Conservation (phyloP, 2,888 invertebrate species). For the Drosophila colorata region DNA sequence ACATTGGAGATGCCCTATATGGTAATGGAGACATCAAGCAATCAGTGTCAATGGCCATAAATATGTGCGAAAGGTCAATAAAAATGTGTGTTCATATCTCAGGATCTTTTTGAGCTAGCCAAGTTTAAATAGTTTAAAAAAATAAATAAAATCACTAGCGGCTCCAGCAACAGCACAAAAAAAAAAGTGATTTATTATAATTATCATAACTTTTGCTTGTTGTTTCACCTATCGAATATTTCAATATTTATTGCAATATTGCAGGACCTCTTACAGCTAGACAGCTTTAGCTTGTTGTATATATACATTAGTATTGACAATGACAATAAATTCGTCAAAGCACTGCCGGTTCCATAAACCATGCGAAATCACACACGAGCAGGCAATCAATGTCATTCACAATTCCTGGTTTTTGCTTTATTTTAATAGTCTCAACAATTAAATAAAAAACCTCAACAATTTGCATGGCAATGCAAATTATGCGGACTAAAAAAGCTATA, state of each 20-base stretch:
- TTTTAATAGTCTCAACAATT: constrained; percentile 45
- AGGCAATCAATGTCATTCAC: not conserved
- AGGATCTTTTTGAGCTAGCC: constrained; percentile 3
- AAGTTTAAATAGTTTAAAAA: too few relatives aligned
- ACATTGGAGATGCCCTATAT: constrained; percentile 20
- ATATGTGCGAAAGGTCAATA: not conserved
- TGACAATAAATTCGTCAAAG: not conserved
- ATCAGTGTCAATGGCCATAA: not conserved
- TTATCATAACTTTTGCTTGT: not conserved
- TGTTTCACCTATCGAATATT: not conserved
- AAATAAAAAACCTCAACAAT: constrained; percentile 59
- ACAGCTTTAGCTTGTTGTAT: not conserved
- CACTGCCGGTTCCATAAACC: constrained; percentile 7
- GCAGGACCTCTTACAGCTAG: not conserved
- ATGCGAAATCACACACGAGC: not conserved
- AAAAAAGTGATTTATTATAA: not conserved
- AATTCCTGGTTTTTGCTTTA: constrained; percentile 8
- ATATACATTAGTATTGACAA: not conserved
- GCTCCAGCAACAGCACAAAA: not conserved
- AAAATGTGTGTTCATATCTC: not conserved
- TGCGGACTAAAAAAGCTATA: constrained; percentile 33
- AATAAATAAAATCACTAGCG: fast-evolving
- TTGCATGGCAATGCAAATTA: constrained; percentile 64
- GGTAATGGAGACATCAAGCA: constrained; percentile 12
- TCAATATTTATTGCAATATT: not conserved